Percentiles rank a stretch among this genome's conserved stretches.
These are phyloP conservation scores for rabbit (Oryctolagus cuniculus) DNA, from an alignment of 2,113 vertebrate species.

Conservation along the genomic window mOryCun1.1 NC_091441.1:85123501-85124000, in stretches of 20 bases:
- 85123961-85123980: background rate
- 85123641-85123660: background rate
- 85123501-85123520: background rate
- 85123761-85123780: background rate
- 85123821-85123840: background rate
- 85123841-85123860: background rate
- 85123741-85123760: background rate
- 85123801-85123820: background rate
- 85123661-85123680: background rate
- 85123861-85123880: background rate
- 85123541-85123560: background rate
- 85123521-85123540: background rate
- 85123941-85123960: background rate
- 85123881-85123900: background rate
- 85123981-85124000: background rate
- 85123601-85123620: background rate
- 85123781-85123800: background rate
- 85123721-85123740: background rate
- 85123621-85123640: background rate
- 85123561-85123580: background rate
- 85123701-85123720: background rate
- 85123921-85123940: background rate
- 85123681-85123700: background rate
- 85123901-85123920: rapidly evolving
- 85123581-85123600: background rate